Base-by-base conservation (phyloP, 1,140 invertebrate species). In the Ericerus pela region DNA sequence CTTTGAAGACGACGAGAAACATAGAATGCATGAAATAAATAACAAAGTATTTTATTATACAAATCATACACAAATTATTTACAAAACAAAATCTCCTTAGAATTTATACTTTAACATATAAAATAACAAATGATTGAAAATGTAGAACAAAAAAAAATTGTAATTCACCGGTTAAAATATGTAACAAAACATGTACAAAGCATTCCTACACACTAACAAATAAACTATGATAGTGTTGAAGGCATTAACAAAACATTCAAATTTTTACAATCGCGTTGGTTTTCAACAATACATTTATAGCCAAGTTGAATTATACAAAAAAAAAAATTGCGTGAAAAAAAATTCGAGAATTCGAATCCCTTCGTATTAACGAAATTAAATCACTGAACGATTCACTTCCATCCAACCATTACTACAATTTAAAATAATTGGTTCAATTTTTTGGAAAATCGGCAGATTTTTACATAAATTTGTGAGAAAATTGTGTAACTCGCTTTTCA, bases 11-110 rank as follows among this genome's bases (percentile, higher is more conserved):
- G n/a, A n/a, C n/a, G n/a, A n/a, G n/a, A n/a, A n/a, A n/a, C n/a
- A n/a, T n/a, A n/a, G n/a, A n/a, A n/a, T n/a, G n/a, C n/a, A n/a
- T n/a, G n/a, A n/a, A n/a, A 22, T 55, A 54, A 53, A 24, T 56
- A 59, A 58, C 53, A 41, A 53, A 51, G 60, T 58, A 59, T 53
- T 38, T 61, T 33, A 16, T 56, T 53, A 30, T 53, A 26, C 28
- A 53, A 38, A 54, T 53, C 27, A 29, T 56, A 29, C 26, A 28
- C 16, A 36, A 30, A 57, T 8, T 36, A 36, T 18, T 27, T 53
- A 43, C 22, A 41, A 47, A 51, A 53, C 56, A 54, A 37, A 56
- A 47, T 51, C 26, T 24, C 8, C 41, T 47, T 47, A 47, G 20
- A 47, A 47, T 47, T 41, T 16, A 41, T 33, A 47, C 26, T 47